Base-by-base conservation (phyloP, 2,888 invertebrate genomes). In the Acronicta leporina region DNA sequence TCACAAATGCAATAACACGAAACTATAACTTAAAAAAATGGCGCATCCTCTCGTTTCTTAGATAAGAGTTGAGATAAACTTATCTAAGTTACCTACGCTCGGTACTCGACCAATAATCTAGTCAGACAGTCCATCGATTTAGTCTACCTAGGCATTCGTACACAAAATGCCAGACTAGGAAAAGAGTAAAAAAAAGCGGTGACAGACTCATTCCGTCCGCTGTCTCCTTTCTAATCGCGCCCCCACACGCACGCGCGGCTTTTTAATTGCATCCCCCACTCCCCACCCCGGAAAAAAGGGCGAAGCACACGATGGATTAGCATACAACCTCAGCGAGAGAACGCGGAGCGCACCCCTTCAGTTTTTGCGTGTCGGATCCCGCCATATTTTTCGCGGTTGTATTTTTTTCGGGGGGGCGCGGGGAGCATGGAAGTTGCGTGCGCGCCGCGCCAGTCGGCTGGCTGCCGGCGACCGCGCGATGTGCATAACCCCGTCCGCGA, bases 241-340 rank as follows among this genome's bases (percentile, higher is more conserved):
- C 89, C 92, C 92, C 92, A 91, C 88, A 87, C 94, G 93, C 94
- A 92, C 93, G 94, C 94, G 94, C 94, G 93, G 91, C 84, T 92
- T 93, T 92, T 93, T 94, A 94, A 94, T 94, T 94, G 94, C 93
- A 91, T 90, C 92, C 92, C 92, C 89, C 76, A 73, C 68, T 84
- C 85, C 87, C 87, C 85, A 82, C 85, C 84, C 90, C 92, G 91
- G 92, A 91, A 91, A 92, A 93, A 92, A 92, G 92, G 92, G 92
- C 88, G 86, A 83, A 88, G 88, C 82, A 85, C 86, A 90, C 91
- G 92, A 92, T 88, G 92, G 93, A 94, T 94, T 94, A 94, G 94
- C 94, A 94, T 94, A 93, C 91, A 93, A 91, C 92, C 91, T 92
- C 92, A 84, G 81, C 80, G 84, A 83, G 87, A 87, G 87, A 86